These are phyloP conservation scores for Fregetta grallaria DNA, from an alignment of 2,113 vertebrate genomes.

Conservation along the genomic window DNA sequence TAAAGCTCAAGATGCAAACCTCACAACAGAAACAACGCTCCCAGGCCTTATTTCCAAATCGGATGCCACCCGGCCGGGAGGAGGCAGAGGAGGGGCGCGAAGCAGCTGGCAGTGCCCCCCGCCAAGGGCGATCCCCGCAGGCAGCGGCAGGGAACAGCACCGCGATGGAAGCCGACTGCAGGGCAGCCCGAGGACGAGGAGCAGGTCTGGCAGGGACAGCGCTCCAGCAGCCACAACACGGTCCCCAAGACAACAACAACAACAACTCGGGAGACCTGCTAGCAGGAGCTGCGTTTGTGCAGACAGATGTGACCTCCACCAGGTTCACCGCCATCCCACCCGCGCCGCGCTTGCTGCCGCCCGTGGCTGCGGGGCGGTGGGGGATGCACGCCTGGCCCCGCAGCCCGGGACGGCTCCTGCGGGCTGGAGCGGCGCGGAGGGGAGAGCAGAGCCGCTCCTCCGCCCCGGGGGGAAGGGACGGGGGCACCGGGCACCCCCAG, in stretches of 20 bases:
- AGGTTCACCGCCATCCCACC: background rate
- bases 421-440: background rate
- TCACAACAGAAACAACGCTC: background rate
- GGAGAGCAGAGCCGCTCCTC: background rate
- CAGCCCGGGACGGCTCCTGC: background rate
- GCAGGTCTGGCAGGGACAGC: background rate
- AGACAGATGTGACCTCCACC: background rate
- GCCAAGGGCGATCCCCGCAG: background rate
- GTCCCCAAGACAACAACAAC: background rate
- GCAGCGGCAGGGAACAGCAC: background rate
- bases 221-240: background rate
- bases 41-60: background rate
- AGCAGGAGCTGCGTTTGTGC: background rate
- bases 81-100: background rate
- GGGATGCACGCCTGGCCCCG: background rate
- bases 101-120: background rate
- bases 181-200: background rate
- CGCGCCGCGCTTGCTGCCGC: background rate
- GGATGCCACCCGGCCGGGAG: background rate
- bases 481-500: background rate
- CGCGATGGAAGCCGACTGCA: accelerated
- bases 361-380: background rate
- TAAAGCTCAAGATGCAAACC: background rate
- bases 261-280: background rate
- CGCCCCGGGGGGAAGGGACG: background rate